Evolutionary conservation across 2,113 vertebrate species (phyloP).

Genomic region (Protobothrops mucrosquamatus): DNA sequence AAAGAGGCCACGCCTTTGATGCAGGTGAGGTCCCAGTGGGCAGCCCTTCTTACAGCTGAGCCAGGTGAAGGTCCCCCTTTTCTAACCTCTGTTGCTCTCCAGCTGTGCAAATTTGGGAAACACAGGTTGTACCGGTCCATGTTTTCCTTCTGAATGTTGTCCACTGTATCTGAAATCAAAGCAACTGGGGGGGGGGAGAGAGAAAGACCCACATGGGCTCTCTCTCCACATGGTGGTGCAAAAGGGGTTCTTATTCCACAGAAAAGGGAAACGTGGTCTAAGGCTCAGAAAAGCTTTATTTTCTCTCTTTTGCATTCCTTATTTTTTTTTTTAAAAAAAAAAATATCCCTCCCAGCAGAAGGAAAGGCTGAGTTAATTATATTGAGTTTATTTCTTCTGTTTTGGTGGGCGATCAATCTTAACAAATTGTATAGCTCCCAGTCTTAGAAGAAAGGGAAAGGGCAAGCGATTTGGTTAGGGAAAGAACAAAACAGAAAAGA

Average conservation of each 20-base stretch:
- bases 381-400: constrained; percentile 58
- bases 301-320: constrained; percentile 15
- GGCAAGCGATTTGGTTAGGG: constrained; percentile 4
- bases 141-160: background rate
- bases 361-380: constrained; percentile 57
- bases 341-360: constrained; percentile 38
- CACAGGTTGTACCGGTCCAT: background rate
- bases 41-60: no score
- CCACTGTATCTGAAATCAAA: constrained; percentile 20
- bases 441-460: constrained; percentile 31
- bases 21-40: no score
- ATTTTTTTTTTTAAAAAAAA: constrained; percentile 27
- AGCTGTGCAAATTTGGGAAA: background rate
- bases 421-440: constrained; percentile 31
- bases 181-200: background rate
- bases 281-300: background rate
- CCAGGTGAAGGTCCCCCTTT: background rate
- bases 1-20: no score
- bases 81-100: background rate
- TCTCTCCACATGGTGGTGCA: background rate
- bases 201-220: background rate
- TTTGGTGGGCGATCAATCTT: constrained; percentile 64
- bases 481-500: background rate
- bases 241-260: background rate
- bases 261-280: background rate